phyloP scores from a whole-genome alignment of 2,113 vertebrate genomes.

The Hylia prasina region DNA sequence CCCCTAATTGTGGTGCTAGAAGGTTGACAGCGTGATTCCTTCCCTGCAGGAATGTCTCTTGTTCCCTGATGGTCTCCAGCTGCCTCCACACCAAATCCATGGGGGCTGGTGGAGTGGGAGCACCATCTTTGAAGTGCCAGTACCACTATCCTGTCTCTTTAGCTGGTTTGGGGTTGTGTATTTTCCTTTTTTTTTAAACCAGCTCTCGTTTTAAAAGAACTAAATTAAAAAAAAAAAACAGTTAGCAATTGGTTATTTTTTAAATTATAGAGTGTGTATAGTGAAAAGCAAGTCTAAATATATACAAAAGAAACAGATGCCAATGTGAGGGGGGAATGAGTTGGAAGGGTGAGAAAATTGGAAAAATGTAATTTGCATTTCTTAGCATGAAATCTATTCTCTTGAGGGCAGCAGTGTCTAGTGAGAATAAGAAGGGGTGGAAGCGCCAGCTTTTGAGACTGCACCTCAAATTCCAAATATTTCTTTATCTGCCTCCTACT shows the following conservation, averaged over 20 bases:
- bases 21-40: not conserved
- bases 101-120: not conserved
- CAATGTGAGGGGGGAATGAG: not conserved
- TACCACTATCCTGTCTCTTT: not conserved
- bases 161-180: not conserved
- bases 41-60: not conserved
- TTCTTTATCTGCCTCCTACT: not conserved
- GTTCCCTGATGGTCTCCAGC: not conserved
- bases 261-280: not conserved
- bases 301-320: not conserved
- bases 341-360: not conserved
- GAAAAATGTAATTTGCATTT: not conserved
- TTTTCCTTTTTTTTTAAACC: not conserved
- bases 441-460: not conserved
- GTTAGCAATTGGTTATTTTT: not conserved
- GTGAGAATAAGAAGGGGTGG: not conserved
- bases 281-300: not conserved
- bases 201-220: not conserved
- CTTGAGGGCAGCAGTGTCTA: not conserved
- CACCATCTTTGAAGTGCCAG: not conserved
- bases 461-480: not conserved
- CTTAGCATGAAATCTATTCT: not conserved
- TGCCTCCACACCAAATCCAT: not conserved
- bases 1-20: not conserved
- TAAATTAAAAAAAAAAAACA: not conserved